Evolutionary conservation across 64 coral and sea anemone species (phyloP), one percentile per base, ranked within the genome.

Genomic region (Exaiptasia diaphana): DNA sequence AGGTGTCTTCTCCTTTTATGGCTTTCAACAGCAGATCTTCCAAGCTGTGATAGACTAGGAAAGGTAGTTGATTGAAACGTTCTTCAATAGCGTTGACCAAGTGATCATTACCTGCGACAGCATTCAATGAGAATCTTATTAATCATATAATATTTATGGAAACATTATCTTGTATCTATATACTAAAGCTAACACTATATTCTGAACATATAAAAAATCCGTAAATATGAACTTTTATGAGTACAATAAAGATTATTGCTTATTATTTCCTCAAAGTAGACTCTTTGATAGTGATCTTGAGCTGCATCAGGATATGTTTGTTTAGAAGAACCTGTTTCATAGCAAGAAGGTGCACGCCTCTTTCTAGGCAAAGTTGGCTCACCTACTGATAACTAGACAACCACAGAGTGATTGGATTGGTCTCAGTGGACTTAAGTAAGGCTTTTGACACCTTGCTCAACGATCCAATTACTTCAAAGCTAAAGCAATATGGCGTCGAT

Each of bases 311-410:
- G 62, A 50, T 50, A 84, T 28, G 57, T 52, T 4, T 36, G 40
- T 28, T 81, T 60, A 65, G 40, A 35, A 38, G 8, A 48, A 18
- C 71, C 71, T 44, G 33, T 27, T 75, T 75, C 71, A 43, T 50
- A 75, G 43, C 42, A 12, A 27, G 71, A 43, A 75, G 78, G 59
- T 56, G 58, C 60, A 5, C 37, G 52, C 67, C 60, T 34, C 30
- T 67, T 81, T 48, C 78, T 63, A 65, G 78, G 78, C n/a, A n/a
- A n/a, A n/a, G n/a, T n/a, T n/a, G 78, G 78, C 77, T 80, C 79
- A 33, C n/a, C n/a, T n/a, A n/a, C n/a, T n/a, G n/a, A n/a, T n/a
- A n/a, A n/a, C n/a, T n/a, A n/a, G n/a, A n/a, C n/a, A n/a, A n/a
- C n/a, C n/a, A n/a, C n/a, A n/a, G n/a, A n/a, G n/a, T n/a, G n/a